These are phyloP conservation scores for Pseudochirops cupreus DNA, from an alignment of 2,797 vertebrate genomes.

Conservation along the genomic window DNA sequence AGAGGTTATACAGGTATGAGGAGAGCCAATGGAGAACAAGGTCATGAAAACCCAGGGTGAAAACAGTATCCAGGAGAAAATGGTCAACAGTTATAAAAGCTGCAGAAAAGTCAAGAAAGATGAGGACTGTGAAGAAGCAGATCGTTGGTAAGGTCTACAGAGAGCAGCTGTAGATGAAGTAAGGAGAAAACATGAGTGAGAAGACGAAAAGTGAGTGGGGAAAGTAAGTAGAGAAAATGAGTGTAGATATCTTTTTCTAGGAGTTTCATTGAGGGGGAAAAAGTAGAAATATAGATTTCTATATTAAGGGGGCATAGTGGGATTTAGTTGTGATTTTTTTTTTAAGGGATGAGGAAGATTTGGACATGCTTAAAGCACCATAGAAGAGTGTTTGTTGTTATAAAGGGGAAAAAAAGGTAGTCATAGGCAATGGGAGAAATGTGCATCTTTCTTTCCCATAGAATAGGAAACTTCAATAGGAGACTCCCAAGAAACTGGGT, in stretches of 20 bases:
- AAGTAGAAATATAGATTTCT: not conserved
- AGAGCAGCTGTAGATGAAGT: not conserved
- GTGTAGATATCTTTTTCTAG: not conserved
- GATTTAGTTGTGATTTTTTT: not conserved
- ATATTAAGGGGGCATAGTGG: not conserved
- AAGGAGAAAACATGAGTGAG: not conserved
- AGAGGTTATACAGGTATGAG: not conserved
- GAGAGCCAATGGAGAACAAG: not conserved
- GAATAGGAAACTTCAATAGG: not conserved
- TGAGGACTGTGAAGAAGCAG: not conserved
- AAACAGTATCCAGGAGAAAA: not conserved
- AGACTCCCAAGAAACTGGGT: not conserved
- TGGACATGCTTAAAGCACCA: not conserved
- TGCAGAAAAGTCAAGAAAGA: not conserved
- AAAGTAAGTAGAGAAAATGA: not conserved
- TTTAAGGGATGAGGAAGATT: not conserved
- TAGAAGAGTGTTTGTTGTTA: not conserved
- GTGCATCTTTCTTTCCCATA: not conserved
- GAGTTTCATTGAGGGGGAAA: not conserved
- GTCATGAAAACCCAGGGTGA: not conserved
- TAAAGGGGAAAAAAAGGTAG: not conserved
- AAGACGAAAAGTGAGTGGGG: not conserved
- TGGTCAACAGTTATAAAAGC: not conserved
- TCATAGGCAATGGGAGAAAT: not conserved
- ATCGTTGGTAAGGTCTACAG: not conserved